A percentile compares a stretch with the other conserved stretches of the same genome.
These are phyloP conservation scores for Pseudolaguvia tuberculata DNA, from an alignment of 2,113 vertebrate species.

Conservation along the genomic window DNA sequence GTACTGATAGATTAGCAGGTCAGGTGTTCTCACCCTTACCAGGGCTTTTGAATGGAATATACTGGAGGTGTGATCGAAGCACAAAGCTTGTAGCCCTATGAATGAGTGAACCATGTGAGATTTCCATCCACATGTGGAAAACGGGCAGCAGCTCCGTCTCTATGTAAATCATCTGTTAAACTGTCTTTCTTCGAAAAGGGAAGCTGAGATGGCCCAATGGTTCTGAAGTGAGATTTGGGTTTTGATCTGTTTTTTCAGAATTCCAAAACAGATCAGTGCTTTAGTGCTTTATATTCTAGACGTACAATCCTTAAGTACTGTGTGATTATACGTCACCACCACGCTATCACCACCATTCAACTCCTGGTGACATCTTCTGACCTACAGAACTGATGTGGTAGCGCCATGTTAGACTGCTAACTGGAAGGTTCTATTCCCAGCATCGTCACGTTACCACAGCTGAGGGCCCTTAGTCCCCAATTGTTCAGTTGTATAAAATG, in stretches of 20 bases:
- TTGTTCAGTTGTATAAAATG: no score
- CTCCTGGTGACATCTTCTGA: constrained; percentile 54
- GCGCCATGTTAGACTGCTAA: background rate
- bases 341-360: constrained; percentile 57
- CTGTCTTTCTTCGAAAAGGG: background rate
- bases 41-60: constrained; percentile 52
- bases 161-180: background rate
- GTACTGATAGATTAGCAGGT: constrained; percentile 50
- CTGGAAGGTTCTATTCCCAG: no score
- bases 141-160: background rate
- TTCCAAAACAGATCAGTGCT: no score
- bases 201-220: background rate
- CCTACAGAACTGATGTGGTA: constrained; percentile 46
- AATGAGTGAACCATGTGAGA: constrained; percentile 3
- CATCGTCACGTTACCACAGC: no score
- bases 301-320: constrained; percentile 50
- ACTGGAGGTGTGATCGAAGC: background rate
- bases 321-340: constrained; percentile 56
- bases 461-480: no score
- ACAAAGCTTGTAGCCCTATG: background rate
- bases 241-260: no score
- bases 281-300: constrained; percentile 45
- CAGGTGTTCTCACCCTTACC: constrained; percentile 54
- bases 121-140: background rate
- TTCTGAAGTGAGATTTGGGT: constrained; percentile 28